Evolutionary conservation across 2,113 vertebrate genomes (phyloP), one percentile per base, ranked within the genome.

Genomic region (Actinemys pallida): DNA sequence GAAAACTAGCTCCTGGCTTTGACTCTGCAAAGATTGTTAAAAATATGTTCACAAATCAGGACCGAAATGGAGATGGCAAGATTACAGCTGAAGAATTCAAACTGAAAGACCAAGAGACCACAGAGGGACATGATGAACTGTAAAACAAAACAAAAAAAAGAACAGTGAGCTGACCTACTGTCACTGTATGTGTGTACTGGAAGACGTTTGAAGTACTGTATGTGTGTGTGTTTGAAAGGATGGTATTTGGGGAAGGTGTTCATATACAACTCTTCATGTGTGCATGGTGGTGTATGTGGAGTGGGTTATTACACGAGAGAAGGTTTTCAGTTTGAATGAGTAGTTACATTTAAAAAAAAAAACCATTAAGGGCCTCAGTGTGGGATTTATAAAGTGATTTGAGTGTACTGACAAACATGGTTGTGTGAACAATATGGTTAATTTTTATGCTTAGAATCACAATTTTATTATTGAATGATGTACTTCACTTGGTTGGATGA

Each of bases 21-120:
- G 99, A 99, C 62, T 98, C 99, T 9, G 98, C 99, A 27, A 98
- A 98, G 93, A 99, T 99, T 11, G 99, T 99, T 87, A 99, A 99
- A 94, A 99, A 99, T 88, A 99, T 99, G 99, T 99, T 99, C 97
- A 98, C 98, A 96, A 99, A 99, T 97, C 99, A 99, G 98, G 99
- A 99, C 97, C 98, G 99, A 35, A 98, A 99, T 17, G 98, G 99
- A 91, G 99, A 99, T 2, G 99, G 99, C 76, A 99, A 98, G 97
- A 99, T 99, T 93, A 99, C 98, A 0, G 98, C 98, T n/a, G 98
- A 98, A 6, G 99, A 99, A 96, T 99, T 99, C 95, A 99, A 98
- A 96, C 96, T 99, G 87, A 99, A 99, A 97, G 99, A 99, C 53
- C 99, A 99, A 54, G 99, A 99, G 96, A 54, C 97, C 56, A 97